A percentile compares a stretch with the other conserved stretches of the same genome.
These are phyloP conservation scores for Ceyx melanurus DNA, from an alignment of 2,113 vertebrate genomes.

Conservation along the genomic window DNA sequence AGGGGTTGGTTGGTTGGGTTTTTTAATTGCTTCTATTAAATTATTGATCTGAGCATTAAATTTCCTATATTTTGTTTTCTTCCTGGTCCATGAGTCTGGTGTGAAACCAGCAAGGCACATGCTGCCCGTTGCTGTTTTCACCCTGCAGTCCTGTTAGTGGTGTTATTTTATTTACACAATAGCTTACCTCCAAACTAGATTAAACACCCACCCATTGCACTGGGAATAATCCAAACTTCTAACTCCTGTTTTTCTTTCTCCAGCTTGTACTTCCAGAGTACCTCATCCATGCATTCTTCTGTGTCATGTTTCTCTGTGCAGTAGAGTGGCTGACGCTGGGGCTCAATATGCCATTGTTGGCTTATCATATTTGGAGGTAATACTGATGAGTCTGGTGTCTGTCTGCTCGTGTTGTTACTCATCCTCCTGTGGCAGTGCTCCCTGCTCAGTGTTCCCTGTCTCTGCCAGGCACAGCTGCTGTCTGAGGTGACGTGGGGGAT, in stretches of 20 bases:
- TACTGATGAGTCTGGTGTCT: neutral
- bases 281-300: slow-evolving; percentile 99
- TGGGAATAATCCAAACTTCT: neutral
- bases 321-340: slow-evolving; percentile 96
- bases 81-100: neutral
- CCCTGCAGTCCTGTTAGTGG: neutral
- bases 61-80: neutral
- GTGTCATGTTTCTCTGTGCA: slow-evolving; percentile 99
- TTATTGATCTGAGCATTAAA: neutral
- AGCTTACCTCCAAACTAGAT: neutral
- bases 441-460: neutral
- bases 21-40: neutral
- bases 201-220: neutral
- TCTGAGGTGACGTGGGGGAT: fast-evolving
- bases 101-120: slow-evolving; percentile 11
- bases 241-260: slow-evolving; percentile 65
- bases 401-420: neutral
- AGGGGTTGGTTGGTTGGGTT: neutral
- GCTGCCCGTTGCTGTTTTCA: slow-evolving; percentile 11
- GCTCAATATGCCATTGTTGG: slow-evolving; percentile 96
- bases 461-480: neutral
- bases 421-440: neutral
- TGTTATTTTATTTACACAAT: neutral
- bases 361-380: slow-evolving; percentile 98
- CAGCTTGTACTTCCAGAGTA: slow-evolving; percentile 99